Evolutionary conservation across 1,140 invertebrate genomes (phyloP), one percentile per base, ranked within the genome.

Genomic region (Zophobas morio): DNA sequence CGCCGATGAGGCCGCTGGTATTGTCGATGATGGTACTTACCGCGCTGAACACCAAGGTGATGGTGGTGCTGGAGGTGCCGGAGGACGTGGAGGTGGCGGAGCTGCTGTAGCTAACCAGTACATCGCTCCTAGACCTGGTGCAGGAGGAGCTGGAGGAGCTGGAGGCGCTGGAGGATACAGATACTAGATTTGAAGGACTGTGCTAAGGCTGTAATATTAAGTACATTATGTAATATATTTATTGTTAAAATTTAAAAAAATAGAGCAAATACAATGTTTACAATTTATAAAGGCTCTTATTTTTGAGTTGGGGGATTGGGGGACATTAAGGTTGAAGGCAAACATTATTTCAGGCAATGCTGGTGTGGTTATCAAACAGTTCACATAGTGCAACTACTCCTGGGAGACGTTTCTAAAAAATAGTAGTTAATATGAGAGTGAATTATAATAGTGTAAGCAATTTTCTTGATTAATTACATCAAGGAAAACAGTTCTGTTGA

Each of bases 1-100:
- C 20, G 83, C 80, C 36, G 81, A 84, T 80, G 81, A 85, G 83
- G 78, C 84, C 20, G 76, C 53, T 8, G 74, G 74, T 6, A 47
- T 40, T 71, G 49, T 56, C 32, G 74, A 72, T 46, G 74, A 60
- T 47, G 72, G 72, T 5, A 39, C 54, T 33, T 74, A 74, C 20
- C 72, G 72, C 2, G 42, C 57, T 32, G 73, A 79, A 37, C 74
- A 76, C 75, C 51, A 63, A 42, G 49, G 39, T 56, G 76, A 70
- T 56, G 63, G n/a, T 33, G 72, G 51, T 57, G 47, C 57, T 32
- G 4, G 6, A 57, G 74, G 56, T 71, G 76, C 47, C 4, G 70
- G 77, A 34, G 37, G 57, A 40, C 6, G 8, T 46, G 63, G 63
- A 8, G 70, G 78, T 6, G 37, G 6, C 57, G 80, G 74, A 60